Evolutionary conservation across 2,888 invertebrate species (phyloP).

Genomic region (Adineta ricciae): DNA sequence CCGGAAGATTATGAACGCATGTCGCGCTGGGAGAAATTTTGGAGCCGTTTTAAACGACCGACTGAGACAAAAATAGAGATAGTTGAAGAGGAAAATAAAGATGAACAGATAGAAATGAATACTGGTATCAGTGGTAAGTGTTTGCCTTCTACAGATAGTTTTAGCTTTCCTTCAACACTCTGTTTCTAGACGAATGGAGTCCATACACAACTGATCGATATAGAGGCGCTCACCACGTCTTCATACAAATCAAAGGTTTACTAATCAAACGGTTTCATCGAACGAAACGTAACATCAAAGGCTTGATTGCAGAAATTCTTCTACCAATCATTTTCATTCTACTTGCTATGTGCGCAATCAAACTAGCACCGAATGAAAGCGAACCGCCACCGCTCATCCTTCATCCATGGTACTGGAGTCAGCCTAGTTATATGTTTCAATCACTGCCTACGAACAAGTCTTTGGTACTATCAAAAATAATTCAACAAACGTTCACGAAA

Average conservation of each 20-base stretch:
- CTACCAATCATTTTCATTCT: constrained; percentile 55
- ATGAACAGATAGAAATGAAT: not conserved
- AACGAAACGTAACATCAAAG: constrained; percentile 54
- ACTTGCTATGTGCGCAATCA: constrained; percentile 53
- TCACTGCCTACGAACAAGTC: not conserved
- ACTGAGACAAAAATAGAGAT: not conserved
- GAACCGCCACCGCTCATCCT: constrained; percentile 52
- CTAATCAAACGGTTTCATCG: constrained; percentile 54
- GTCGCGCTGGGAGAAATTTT: not conserved
- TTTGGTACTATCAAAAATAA: not conserved
- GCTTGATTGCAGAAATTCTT: constrained; percentile 55
- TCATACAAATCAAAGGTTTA: constrained; percentile 51
- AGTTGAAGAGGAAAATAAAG: not conserved
- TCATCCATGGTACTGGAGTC: constrained; percentile 43
- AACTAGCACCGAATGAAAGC: constrained; percentile 50
- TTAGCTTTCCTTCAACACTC: too few species aligned
- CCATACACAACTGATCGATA: constrained; percentile 34
- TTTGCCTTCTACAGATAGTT: too few species aligned
- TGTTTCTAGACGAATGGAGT: not conserved
- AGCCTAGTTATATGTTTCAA: constrained; percentile 28
- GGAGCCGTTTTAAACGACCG: not conserved
- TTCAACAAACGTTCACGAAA: constrained; percentile 19
- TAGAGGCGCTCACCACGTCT: constrained; percentile 39
- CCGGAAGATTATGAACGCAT: not conserved
- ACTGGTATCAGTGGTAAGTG: not conserved